Conservation (phyloP, 2,888 invertebrate genomes). For the Erebia epiphron region DNA sequence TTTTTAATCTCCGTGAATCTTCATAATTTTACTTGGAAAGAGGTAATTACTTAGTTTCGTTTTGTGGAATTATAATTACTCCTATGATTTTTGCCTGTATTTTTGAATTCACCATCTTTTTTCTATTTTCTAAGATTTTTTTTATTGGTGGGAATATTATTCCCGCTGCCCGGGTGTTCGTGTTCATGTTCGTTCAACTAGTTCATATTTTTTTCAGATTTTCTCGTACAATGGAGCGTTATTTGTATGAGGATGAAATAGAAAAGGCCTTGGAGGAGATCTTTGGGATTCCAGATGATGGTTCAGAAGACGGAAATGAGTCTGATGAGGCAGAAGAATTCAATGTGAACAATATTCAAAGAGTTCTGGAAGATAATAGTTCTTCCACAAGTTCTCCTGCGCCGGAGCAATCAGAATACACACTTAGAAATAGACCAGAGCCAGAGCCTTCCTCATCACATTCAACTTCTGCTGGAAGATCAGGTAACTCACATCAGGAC, state of each 20-base stretch:
- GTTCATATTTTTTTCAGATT: constrained; percentile 36
- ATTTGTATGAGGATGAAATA: background rate
- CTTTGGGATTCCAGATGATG: constrained; percentile 37
- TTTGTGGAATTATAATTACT: no score
- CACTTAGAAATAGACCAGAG: constrained; percentile 33
- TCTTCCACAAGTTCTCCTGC: constrained; percentile 40
- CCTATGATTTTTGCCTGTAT: no score
- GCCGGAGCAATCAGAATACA: constrained; percentile 32
- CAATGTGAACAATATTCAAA: constrained; percentile 39
- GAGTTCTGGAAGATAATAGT: constrained; percentile 37
- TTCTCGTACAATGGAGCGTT: constrained; percentile 13
- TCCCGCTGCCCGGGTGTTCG: constrained; percentile 36
- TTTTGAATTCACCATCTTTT: no score
- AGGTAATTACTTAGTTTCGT: no score
- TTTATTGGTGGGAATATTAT: constrained; percentile 36
- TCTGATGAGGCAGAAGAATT: constrained; percentile 42
- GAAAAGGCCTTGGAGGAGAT: constrained; percentile 36
- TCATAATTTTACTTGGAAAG: no score
- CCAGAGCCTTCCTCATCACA: constrained; percentile 27
- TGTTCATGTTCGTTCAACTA: constrained; percentile 25
- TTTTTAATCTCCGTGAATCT: no score
- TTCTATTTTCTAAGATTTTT: no score
- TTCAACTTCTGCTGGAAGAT: constrained; percentile 2
- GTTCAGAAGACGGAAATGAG: constrained; percentile 41
- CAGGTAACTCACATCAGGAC: constrained; percentile 2